Conservation (phyloP, 2,888 invertebrate species). For the Fragum sueziense region DNA sequence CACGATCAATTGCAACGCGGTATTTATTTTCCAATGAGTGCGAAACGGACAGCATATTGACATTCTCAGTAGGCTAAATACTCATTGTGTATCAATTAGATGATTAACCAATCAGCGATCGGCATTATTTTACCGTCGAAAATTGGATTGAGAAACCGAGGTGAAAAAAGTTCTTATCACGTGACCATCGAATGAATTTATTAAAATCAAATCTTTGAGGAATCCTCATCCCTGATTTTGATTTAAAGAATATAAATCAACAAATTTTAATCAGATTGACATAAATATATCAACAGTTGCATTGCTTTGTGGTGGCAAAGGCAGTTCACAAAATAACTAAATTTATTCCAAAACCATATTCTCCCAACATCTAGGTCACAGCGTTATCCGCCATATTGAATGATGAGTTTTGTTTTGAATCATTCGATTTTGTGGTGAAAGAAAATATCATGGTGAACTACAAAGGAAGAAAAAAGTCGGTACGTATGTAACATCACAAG, state of each 20-base stretch:
- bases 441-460: slow-evolving; percentile 62
- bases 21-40: background rate
- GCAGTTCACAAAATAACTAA: background rate
- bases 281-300: too few relatives aligned
- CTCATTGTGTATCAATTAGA: slow-evolving; percentile 70
- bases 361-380: slow-evolving; percentile 69
- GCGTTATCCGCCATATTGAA: slow-evolving; percentile 75
- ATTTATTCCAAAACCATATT: slow-evolving; percentile 59
- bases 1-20: background rate
- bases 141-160: slow-evolving; percentile 69
- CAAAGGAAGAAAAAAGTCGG: slow-evolving; percentile 51
- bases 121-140: slow-evolving; percentile 68
- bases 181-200: slow-evolving; percentile 17
- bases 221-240: too few relatives aligned
- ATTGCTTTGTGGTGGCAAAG: too few relatives aligned
- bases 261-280: too few relatives aligned
- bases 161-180: slow-evolving; percentile 60
- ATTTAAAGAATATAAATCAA: too few relatives aligned
- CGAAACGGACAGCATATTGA: background rate
- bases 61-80: slow-evolving; percentile 22
- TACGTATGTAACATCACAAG: slow-evolving; percentile 39
- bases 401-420: slow-evolving; percentile 60
- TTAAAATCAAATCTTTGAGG: background rate
- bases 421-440: slow-evolving; percentile 41
- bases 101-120: slow-evolving; percentile 72